Percentiles rank a stretch among this genome's conserved stretches.
These are phyloP conservation scores for Pomatostomus ruficeps DNA, from an alignment of 2,113 vertebrate species.

Conservation along the genomic window DNA sequence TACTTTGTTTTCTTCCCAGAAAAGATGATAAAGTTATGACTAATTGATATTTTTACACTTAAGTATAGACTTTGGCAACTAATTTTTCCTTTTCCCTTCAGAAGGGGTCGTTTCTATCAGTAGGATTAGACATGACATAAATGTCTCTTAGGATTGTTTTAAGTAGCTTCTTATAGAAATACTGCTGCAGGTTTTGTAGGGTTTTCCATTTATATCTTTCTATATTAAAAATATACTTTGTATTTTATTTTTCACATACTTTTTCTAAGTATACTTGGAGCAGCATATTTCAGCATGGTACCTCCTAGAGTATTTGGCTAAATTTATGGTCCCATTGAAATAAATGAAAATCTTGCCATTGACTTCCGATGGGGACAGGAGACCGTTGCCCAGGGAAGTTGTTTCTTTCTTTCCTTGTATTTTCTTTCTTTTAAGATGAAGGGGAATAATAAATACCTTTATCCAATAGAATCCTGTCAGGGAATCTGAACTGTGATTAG, in stretches of 20 bases:
- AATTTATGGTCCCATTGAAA: not conserved
- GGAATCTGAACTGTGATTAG: not conserved
- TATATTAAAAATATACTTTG: not conserved
- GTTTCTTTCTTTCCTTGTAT: not conserved
- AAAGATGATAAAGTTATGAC: not conserved
- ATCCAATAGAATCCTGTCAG: not conserved
- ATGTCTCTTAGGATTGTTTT: not conserved
- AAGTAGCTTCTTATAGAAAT: not conserved
- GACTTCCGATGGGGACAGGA: not conserved
- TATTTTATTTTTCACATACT: not conserved
- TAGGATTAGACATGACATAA: not conserved
- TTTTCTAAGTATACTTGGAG: not conserved
- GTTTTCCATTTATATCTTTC: not conserved
- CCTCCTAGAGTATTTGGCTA: not conserved
- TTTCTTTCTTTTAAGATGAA: not conserved
- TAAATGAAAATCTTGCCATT: not conserved
- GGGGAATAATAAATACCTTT: not conserved
- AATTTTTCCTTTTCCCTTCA: not conserved
- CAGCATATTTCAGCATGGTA: not conserved
- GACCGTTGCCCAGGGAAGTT: too few relatives aligned
- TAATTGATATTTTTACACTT: not conserved
- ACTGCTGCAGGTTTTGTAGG: not conserved
- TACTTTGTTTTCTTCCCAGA: not conserved
- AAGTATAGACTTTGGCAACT: not conserved
- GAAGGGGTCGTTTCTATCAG: not conserved